phyloP scores from a whole-genome alignment of 2,888 invertebrate species.

The Acrobasis repandana region DNA sequence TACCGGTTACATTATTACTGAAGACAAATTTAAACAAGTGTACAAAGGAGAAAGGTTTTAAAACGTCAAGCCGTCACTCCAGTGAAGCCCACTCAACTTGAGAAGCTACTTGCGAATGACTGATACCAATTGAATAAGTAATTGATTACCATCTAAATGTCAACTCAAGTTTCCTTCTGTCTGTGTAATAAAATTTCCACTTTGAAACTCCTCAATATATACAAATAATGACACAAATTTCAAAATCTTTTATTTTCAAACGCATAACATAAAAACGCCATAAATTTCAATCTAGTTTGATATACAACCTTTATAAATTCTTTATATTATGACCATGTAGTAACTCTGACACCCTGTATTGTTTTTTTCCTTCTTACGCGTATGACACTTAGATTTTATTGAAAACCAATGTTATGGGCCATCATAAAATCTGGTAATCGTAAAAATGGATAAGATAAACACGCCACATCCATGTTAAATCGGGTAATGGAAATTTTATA shows the following conservation, averaged over 20 bases:
- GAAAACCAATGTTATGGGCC: conserved; percentile 62
- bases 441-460: conserved; percentile 54
- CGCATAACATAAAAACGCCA: conserved; percentile 22
- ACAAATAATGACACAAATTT: not conserved
- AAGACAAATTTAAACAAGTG: not conserved
- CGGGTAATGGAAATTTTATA: conserved; percentile 61
- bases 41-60: conserved; percentile 15
- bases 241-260: conserved; percentile 6
- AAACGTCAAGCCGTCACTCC: conserved; percentile 18
- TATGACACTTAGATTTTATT: conserved; percentile 61
- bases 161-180: not conserved
- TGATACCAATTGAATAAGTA: conserved; percentile 21
- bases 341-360: conserved; percentile 56
- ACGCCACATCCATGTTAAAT: conserved; percentile 47
- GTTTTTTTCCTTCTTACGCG: conserved; percentile 47
- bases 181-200: not conserved
- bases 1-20: too few relatives aligned
- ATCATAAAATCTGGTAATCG: conserved; percentile 61
- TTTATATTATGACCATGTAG: conserved; percentile 50
- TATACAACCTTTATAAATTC: conserved; percentile 48
- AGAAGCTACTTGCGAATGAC: conserved; percentile 17
- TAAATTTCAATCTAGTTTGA: conserved; percentile 41
- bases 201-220: not conserved
- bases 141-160: conserved; percentile 17
- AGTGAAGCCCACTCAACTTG: conserved; percentile 18